These are phyloP conservation scores for Scophthalmus maximus DNA, from an alignment of 2,113 vertebrate species.

Conservation along the genomic window DNA sequence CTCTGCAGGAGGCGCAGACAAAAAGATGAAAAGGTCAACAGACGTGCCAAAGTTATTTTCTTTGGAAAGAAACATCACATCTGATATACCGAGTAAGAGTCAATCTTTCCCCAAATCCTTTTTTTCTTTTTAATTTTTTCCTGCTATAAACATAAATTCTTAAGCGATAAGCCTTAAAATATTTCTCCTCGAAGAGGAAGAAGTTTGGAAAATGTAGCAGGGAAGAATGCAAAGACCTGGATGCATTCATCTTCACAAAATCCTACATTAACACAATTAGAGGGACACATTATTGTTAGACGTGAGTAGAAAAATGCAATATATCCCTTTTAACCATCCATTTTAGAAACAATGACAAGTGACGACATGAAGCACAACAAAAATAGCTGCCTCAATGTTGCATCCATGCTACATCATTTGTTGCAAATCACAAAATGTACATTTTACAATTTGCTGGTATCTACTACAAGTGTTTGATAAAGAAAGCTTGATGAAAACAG, in stretches of 20 bases:
- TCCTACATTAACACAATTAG: no score
- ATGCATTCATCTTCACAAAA: no score
- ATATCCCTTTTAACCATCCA: no score
- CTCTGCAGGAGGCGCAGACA: constrained; percentile 75
- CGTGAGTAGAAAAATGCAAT: no score
- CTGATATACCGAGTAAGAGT: neutral
- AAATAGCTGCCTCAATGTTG: constrained; percentile 8
- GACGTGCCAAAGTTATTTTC: no score
- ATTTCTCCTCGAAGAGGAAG: no score
- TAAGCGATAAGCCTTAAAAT: neutral
- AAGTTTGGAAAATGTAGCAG: no score
- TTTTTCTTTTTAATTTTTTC: no score
- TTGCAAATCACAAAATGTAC: neutral
- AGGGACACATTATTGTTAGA: no score
- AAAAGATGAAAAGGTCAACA: constrained; percentile 1
- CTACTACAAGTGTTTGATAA: neutral
- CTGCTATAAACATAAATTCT: neutral
- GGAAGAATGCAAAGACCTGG: no score
- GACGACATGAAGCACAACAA: no score
- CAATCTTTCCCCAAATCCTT: neutral
- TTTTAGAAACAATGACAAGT: no score
- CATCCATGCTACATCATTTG: constrained; percentile 1
- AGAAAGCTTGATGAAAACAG: neutral
- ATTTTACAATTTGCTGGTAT: constrained; percentile 2
- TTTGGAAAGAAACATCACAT: neutral